Percentiles rank a stretch among this genome's conserved stretches.
phyloP scores from a whole-genome alignment of 2,797 vertebrate species.

The Sebastes steindachneri region DNA sequence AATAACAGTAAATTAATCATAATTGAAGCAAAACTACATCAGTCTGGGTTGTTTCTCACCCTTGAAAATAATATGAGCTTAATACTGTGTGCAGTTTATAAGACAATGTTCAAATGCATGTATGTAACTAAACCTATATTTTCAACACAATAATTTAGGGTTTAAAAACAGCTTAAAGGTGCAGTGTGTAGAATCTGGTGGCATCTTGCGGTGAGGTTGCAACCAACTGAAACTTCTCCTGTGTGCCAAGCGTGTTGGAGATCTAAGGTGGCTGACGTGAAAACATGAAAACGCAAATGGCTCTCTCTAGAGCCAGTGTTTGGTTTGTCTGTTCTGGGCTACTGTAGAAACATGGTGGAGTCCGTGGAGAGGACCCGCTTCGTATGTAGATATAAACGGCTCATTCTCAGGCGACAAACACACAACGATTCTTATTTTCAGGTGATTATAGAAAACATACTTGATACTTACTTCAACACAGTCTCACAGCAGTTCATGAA shows the following conservation, averaged over 20 bases:
- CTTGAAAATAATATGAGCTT: neutral
- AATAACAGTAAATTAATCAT: neutral
- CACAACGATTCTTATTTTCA: too few relatives aligned
- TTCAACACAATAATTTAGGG: neutral
- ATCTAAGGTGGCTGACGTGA: rapidly evolving
- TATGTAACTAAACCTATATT: neutral
- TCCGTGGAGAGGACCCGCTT: too few relatives aligned
- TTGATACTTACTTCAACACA: too few relatives aligned
- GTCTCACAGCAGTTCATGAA: too few relatives aligned
- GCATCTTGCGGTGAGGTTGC: neutral
- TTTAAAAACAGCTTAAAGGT: neutral
- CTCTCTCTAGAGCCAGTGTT: too few relatives aligned
- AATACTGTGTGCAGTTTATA: neutral
- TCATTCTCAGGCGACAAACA: rapidly evolving
- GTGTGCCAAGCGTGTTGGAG: too few relatives aligned
- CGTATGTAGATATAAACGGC: too few relatives aligned
- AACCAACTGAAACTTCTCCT: neutral
- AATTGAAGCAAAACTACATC: too few relatives aligned
- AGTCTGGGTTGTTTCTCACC: neutral
- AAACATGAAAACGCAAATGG: too few relatives aligned
- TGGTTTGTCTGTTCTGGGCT: too few relatives aligned
- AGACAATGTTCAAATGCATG: neutral
- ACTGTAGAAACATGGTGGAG: too few relatives aligned
- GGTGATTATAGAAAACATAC: too few relatives aligned
- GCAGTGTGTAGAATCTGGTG: neutral